Evolutionary conservation across 2,113 vertebrate genomes (phyloP), one percentile per base, ranked within the genome.

Genomic region (Hystrix cristata): DNA sequence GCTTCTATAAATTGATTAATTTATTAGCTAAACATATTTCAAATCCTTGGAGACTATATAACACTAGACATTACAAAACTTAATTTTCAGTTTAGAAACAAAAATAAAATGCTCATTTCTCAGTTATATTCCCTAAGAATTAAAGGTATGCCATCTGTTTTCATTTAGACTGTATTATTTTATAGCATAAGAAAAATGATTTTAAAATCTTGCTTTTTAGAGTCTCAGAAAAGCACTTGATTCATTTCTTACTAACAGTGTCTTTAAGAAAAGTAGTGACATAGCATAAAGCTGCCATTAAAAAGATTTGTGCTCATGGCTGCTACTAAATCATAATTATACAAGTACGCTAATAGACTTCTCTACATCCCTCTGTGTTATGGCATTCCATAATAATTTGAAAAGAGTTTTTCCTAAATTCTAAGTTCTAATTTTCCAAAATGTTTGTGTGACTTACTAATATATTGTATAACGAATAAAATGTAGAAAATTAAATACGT

Each of bases 391-490:
- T 94, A 82, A 71, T 31, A 27, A 88, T 80, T 48, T 93, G n/a
- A 81, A 4, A 80, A 15, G 25, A 71, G 14, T 43, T 55, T 79
- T 55, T 55, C 90, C 51, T 74, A 89, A 96, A 96, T 97, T 84
- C 57, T 92, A 48, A 97, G 8, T 46, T 97, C 5, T 81, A 90
- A 21, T 55, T 98, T 90, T 97, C 5, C 23, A 96, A 79, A 97
- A 78, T 87, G 62, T 81, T 96, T 74, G 90, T 96, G 59, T 97
- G 96, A 82, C 65, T 88, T 94, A 87, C 82, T 53, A 83, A 87
- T 90, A 92, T 67, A 94, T 6, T 13, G 13, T 53, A 1, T 38
- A 53, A 87, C 21, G 81, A 94, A 72, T 38, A 78, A 94, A 62
- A n/a, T 59, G 11, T 21, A 74, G 23, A 79, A 94, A 94, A 69